phyloP scores from a whole-genome alignment of 2,797 vertebrate genomes.

The Paramormyrops hopkinsi region DNA sequence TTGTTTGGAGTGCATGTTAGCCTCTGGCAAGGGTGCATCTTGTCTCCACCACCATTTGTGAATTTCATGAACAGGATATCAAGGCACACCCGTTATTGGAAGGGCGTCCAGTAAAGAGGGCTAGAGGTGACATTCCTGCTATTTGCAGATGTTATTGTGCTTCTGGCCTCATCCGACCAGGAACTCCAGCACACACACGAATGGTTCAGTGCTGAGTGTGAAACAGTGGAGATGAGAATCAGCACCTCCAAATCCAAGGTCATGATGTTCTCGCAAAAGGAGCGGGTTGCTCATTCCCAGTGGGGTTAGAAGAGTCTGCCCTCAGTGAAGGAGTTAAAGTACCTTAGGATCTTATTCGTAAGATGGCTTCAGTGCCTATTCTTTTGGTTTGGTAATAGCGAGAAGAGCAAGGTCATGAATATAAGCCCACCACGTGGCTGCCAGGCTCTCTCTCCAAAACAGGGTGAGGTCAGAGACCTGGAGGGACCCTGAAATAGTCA shows the following conservation, averaged over 20 bases:
- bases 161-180: neutral
- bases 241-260: neutral
- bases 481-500: neutral
- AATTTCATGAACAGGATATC: conserved; percentile 6
- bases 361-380: neutral
- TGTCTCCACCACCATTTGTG: neutral
- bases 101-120: neutral
- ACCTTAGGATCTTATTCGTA: neutral
- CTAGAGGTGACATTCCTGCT: conserved; percentile 9
- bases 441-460: neutral
- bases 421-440: neutral
- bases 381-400: neutral
- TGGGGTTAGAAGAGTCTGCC: neutral
- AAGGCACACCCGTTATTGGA: neutral
- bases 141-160: conserved; percentile 7
- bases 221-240: neutral
- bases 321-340: neutral
- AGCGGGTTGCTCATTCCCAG: neutral
- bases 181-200: neutral
- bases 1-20: neutral
- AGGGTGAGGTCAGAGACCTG: neutral
- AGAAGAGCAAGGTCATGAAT: neutral
- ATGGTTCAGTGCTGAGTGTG: neutral
- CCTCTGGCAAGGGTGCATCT: neutral
- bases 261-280: neutral